Evolutionary conservation across 2,888 invertebrate species (phyloP).

Genomic region (Tetranychus truncatus): DNA sequence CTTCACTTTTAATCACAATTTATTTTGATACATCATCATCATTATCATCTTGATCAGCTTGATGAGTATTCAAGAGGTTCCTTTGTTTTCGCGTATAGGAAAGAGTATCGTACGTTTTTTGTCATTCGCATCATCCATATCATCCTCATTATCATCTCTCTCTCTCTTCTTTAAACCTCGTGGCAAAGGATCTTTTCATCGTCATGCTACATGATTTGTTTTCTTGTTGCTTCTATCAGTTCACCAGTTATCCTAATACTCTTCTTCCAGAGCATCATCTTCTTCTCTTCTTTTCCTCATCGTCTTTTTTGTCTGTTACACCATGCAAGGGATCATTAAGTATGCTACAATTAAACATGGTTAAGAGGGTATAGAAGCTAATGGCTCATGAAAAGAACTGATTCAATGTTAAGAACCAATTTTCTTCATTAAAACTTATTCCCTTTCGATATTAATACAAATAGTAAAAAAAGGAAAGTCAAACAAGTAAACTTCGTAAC

Average conservation of each 20-base stretch:
- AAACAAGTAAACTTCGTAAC: too few relatives aligned
- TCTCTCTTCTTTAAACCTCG: too few relatives aligned
- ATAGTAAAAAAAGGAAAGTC: too few relatives aligned
- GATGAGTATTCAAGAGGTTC: neutral
- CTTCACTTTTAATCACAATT: constrained; percentile 1
- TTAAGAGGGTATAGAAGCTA: neutral
- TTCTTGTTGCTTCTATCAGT: too few relatives aligned
- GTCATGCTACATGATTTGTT: neutral
- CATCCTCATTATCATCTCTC: neutral
- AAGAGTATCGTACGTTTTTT: neutral
- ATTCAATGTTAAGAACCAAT: neutral
- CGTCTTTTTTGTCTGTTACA: neutral
- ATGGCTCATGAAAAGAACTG: neutral
- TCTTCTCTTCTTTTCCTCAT: neutral
- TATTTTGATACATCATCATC: neutral
- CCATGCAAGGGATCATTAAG: constrained; percentile 1
- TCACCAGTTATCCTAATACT: neutral
- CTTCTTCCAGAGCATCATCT: neutral
- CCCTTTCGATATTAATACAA: neutral
- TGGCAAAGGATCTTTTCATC: neutral
- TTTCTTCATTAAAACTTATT: neutral
- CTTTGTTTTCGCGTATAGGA: neutral
- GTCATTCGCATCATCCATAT: neutral
- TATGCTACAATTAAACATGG: neutral
- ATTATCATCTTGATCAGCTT: neutral